phyloP scores from a whole-genome alignment of 2,113 vertebrate species.

The Puma concolor region DNA sequence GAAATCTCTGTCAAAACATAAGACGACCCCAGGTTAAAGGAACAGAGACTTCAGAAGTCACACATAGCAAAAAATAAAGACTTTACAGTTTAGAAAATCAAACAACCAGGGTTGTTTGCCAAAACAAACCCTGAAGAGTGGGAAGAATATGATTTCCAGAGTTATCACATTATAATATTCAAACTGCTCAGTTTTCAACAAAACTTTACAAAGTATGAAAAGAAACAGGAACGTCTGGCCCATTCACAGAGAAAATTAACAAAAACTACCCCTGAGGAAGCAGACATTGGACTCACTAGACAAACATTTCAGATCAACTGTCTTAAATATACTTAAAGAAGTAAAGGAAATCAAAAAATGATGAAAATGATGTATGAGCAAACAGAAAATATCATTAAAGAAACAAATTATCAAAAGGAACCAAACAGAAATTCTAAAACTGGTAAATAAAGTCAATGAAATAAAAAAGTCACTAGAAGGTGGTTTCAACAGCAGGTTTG shows the following conservation, averaged over 20 bases:
- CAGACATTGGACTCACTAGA: not conserved
- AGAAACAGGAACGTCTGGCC: not conserved
- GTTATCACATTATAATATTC: not conserved
- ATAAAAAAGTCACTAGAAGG: not conserved
- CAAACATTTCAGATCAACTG: not conserved
- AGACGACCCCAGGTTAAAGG: not conserved
- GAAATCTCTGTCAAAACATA: not conserved
- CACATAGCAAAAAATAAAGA: not conserved
- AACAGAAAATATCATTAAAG: not conserved
- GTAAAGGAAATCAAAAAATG: not conserved
- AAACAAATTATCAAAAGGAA: not conserved
- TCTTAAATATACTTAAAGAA: not conserved
- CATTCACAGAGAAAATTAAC: conserved; percentile 19
- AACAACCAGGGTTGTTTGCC: not conserved
- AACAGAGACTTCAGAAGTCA: not conserved
- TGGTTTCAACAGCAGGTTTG: not conserved
- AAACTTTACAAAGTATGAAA: not conserved
- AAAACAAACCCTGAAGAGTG: not conserved
- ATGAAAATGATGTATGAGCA: not conserved
- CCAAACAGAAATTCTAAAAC: not conserved
- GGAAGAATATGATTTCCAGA: not conserved
- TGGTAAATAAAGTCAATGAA: not conserved
- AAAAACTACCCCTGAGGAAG: not conserved
- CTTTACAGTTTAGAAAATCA: not conserved
- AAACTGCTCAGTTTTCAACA: not conserved